phyloP scores from a whole-genome alignment of 2,888 invertebrate species.

The Deroplatys truncata region DNA sequence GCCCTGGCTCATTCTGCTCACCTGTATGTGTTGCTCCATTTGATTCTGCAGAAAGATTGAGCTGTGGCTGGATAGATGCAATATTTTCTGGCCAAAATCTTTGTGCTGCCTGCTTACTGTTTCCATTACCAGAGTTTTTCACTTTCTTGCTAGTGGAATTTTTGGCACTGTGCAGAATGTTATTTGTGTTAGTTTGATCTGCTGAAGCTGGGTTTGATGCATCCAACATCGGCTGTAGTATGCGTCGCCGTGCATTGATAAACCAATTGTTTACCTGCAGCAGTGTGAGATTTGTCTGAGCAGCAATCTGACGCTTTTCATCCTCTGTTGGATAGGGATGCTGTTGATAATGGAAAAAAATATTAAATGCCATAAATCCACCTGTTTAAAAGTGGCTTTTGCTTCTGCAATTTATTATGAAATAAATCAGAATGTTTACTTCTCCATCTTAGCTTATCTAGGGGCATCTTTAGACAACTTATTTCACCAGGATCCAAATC shows the following conservation, averaged over 20 bases:
- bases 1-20: neutral
- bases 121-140: conserved; percentile 37
- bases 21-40: conserved; percentile 25
- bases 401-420: no score
- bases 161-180: conserved; percentile 40
- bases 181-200: conserved; percentile 18
- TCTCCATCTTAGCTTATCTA: no score
- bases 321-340: conserved; percentile 95
- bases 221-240: conserved; percentile 90
- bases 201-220: conserved; percentile 51
- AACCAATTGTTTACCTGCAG: conserved; percentile 92
- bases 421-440: no score
- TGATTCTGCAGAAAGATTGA: conserved; percentile 19
- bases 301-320: conserved; percentile 85
- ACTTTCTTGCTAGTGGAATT: conserved; percentile 53
- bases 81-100: conserved; percentile 73
- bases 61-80: conserved; percentile 56
- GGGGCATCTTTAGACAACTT: no score
- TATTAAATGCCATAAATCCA: neutral
- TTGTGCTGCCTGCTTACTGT: conserved; percentile 56
- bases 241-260: conserved; percentile 87
- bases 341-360: conserved; percentile 47
- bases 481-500: no score
- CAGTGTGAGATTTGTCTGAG: conserved; percentile 82
- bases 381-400: no score